Evolutionary conservation across 2,113 vertebrate genomes (phyloP).

Genomic region (Circaetus cinerascens): DNA sequence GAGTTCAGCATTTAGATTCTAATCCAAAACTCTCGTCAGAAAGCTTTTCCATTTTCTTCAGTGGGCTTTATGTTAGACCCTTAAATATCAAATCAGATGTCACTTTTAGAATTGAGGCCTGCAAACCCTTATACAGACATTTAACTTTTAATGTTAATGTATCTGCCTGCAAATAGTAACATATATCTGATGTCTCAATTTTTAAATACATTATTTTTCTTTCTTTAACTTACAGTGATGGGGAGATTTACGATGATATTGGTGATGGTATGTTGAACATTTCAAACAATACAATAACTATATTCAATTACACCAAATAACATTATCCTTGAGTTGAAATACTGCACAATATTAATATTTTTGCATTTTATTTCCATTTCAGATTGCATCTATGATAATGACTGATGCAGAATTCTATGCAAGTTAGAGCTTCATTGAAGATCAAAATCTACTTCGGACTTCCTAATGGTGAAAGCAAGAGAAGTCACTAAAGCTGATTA

Average conservation of each 20-base stretch:
- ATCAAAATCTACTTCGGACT: neutral
- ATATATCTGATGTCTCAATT: neutral
- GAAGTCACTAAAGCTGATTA: neutral
- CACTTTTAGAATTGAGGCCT: neutral
- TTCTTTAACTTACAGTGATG: constrained; percentile 78
- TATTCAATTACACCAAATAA: neutral
- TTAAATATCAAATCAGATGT: neutral
- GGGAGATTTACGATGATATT: constrained; percentile 93
- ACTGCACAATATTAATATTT: neutral
- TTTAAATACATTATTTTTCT: neutral
- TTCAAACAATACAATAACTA: neutral
- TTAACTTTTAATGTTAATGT: neutral
- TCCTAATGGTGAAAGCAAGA: neutral
- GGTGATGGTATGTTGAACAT: constrained; percentile 82
- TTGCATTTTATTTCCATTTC: constrained; percentile 18
- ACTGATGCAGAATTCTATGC: constrained; percentile 36
- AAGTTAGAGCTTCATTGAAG: neutral
- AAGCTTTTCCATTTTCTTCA: neutral
- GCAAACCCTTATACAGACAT: neutral
- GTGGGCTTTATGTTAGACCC: neutral
- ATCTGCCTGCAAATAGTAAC: neutral
- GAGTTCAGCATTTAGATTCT: neutral
- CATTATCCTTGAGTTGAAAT: neutral
- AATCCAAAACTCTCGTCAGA: neutral
- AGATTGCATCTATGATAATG: constrained; percentile 84